Evolutionary conservation across 2,113 vertebrate species (phyloP).

Genomic region (Sinocyclocheilus grahami): DNA sequence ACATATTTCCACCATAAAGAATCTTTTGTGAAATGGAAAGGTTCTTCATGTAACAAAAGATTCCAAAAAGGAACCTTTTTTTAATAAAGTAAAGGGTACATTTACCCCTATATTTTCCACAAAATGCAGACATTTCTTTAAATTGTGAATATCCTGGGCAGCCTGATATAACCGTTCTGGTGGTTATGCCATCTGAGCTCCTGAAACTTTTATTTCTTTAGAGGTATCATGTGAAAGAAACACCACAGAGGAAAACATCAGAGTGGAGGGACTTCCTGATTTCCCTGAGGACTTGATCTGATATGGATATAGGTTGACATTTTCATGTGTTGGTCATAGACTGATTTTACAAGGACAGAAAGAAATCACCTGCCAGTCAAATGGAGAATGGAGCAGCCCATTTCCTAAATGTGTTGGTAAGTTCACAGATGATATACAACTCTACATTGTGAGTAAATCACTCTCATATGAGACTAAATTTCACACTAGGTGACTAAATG

Average conservation of each 20-base stretch:
- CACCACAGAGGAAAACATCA: neutral
- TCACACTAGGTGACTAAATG: no score
- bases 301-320: conserved; percentile 34
- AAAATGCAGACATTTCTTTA: neutral
- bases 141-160: neutral
- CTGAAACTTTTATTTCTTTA: neutral
- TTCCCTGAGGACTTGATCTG: neutral
- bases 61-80: neutral
- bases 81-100: neutral
- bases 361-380: conserved; percentile 27
- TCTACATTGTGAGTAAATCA: no score
- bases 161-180: neutral
- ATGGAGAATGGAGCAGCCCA: conserved; percentile 78
- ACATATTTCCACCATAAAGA: neutral
- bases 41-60: neutral
- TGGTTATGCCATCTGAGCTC: no score
- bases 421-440: no score
- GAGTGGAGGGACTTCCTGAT: conserved; percentile 26
- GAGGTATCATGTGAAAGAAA: conserved; percentile 8
- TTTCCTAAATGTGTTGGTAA: conserved; percentile 83
- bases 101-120: neutral
- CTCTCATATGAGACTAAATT: no score
- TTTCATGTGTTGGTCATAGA: conserved; percentile 23
- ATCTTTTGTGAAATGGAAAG: neutral
- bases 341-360: conserved; percentile 19